Evolutionary conservation across 2,888 invertebrate species (phyloP).

Genomic region (Aphodius sticticus): DNA sequence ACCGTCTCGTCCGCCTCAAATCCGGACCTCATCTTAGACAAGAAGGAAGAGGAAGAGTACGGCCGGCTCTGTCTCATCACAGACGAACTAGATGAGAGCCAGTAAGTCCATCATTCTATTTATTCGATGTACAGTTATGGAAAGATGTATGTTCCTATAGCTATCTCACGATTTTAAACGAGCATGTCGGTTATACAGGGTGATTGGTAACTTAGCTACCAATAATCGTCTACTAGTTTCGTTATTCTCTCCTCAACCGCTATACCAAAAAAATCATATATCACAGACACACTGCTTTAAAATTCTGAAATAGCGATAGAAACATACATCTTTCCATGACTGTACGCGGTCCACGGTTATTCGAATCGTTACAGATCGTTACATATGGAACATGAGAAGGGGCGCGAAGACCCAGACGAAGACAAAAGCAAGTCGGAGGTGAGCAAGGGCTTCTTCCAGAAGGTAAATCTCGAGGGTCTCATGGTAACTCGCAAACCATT

Average conservation of each 20-base stretch:
- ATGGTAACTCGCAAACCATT: slow-evolving; percentile 13
- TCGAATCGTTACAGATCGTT: neutral
- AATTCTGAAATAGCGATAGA: no score
- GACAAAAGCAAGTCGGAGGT: neutral
- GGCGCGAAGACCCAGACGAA: slow-evolving; percentile 5
- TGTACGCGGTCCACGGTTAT: neutral
- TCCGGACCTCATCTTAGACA: neutral
- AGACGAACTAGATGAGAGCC: slow-evolving; percentile 19
- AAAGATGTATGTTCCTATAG: no score
- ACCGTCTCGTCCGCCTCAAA: neutral
- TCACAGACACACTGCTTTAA: no score
- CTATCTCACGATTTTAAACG: no score
- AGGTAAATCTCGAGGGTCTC: slow-evolving; percentile 29
- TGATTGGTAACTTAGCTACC: neutral
- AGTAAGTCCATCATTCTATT: slow-evolving; percentile 4
- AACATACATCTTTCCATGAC: no score
- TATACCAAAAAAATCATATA: no score
- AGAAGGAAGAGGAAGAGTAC: neutral
- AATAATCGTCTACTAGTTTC: no score
- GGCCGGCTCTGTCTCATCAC: slow-evolving; percentile 7
- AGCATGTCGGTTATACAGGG: no score
- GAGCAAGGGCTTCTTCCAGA: slow-evolving; percentile 29
- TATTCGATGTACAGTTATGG: neutral
- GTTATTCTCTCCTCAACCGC: no score
- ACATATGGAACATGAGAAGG: slow-evolving; percentile 22